Evolutionary conservation across 2,888 invertebrate genomes (phyloP).

Genomic region (Synanthedon andrenaeformis): DNA sequence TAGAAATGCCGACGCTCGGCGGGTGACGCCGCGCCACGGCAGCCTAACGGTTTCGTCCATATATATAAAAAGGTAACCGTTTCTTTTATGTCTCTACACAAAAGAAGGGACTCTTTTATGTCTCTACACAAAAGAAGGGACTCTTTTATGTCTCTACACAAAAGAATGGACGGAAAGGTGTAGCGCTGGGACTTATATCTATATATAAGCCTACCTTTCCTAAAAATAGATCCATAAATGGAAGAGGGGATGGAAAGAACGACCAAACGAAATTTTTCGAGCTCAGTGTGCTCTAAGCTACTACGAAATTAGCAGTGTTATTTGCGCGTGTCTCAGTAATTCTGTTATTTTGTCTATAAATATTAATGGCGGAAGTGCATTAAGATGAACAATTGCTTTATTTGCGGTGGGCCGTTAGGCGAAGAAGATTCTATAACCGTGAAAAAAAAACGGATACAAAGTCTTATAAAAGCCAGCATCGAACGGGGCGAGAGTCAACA

Average conservation of each 20-base stretch:
- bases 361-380: background rate
- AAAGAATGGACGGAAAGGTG: background rate
- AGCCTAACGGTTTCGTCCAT: no score
- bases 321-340: background rate
- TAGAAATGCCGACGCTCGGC: no score
- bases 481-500: background rate
- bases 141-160: no score
- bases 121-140: no score
- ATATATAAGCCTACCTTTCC: background rate
- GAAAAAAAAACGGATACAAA: background rate
- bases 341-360: background rate
- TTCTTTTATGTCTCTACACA: no score
- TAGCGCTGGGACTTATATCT: background rate
- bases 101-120: no score
- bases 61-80: no score
- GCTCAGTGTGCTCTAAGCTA: background rate
- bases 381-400: background rate
- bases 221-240: background rate
- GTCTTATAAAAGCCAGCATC: background rate
- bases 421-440: background rate
- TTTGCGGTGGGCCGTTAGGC: background rate
- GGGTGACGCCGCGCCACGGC: no score
- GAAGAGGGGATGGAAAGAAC: background rate
- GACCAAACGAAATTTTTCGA: background rate
- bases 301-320: background rate